Percentiles rank a stretch among this genome's conserved stretches.
These are phyloP conservation scores for Salticus scenicus DNA, from an alignment of 2,888 invertebrate species.

Conservation along the genomic window DNA sequence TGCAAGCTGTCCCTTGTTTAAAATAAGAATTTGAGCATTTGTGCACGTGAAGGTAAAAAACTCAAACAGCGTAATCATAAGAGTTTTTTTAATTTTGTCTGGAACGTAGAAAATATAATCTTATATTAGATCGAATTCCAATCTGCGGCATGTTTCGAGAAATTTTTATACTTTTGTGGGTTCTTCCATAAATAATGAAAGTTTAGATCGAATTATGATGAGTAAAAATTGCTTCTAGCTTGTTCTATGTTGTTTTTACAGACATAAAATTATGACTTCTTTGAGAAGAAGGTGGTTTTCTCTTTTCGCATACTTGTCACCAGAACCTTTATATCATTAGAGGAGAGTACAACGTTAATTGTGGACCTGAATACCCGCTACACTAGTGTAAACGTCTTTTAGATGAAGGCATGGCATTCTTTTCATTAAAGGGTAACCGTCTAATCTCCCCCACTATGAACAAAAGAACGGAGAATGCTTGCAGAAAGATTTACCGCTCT, in stretches of 20 bases:
- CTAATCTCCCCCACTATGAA: slow-evolving; percentile 31
- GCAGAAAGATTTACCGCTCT: slow-evolving; percentile 56
- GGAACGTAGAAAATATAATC: too few relatives aligned
- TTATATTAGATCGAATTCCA: too few relatives aligned
- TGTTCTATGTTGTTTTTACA: neutral
- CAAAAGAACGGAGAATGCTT: slow-evolving; percentile 56
- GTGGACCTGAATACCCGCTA: slow-evolving; percentile 48
- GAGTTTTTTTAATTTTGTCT: too few relatives aligned
- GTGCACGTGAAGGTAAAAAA: too few relatives aligned
- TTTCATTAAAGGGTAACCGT: slow-evolving; percentile 53
- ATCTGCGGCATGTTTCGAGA: too few relatives aligned
- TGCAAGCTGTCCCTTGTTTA: too few relatives aligned
- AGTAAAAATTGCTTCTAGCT: too few relatives aligned
- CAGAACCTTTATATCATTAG: slow-evolving; percentile 50
- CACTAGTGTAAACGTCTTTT: slow-evolving; percentile 44
- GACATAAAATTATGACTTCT: slow-evolving; percentile 16
- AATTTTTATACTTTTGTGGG: too few relatives aligned
- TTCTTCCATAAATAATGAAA: too few relatives aligned
- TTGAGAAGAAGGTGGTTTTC: slow-evolving; percentile 21
- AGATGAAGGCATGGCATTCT: slow-evolving; percentile 59
- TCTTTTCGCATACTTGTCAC: slow-evolving; percentile 44
- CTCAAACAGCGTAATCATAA: too few relatives aligned
- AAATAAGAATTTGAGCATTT: too few relatives aligned
- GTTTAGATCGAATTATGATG: too few relatives aligned
- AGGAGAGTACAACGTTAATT: slow-evolving; percentile 56